Evolutionary conservation across 2,113 vertebrate genomes (phyloP), one percentile per base, ranked within the genome.

Genomic region (Halichoeres trimaculatus): DNA sequence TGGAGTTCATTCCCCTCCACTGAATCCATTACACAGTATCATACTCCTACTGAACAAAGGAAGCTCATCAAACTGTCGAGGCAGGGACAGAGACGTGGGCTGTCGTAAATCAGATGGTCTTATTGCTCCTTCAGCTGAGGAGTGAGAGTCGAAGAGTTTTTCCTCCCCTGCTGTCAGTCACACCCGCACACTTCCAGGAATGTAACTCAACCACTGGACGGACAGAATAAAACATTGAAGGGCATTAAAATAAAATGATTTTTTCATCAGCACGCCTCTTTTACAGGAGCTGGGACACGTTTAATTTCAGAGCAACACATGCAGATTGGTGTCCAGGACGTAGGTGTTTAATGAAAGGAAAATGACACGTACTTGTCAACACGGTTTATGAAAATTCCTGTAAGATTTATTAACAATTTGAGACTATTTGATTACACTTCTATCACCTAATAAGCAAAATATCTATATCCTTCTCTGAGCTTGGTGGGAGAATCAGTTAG

Each of bases 11-110:
- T 35, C 35, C 6, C 22, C 30, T 67, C 36, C 12, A n/a, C 23
- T 64, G 47, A 76, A 72, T 63, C 71, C 47, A 59, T 11, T 50
- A 26, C 53, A 50, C 23, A 23, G 8, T n/a, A 5, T 78, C 58
- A 63, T 26, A 54, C 62, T 56, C 52, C 20, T 0, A n/a, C 48
- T 43, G 61, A 84, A 68, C 36, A 72, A 62, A 30, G 14, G 19
- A 63, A 51, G 23, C 23, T 68, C 35, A 40, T 66, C 48, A 54
- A 20, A 70, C 48, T 26, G 55, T 24, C 0, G 36, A 34, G 9
- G 26, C 50, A 24, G 53, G n/a, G 64, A 43, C 26, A 38, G 6
- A 70, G 43, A 61, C 7, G 26, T 16, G 14, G 26, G 54, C 73
- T 45, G 57, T 40, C 34, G 57, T 55, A 36, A 56, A 22, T 70